Evolutionary conservation across 2,888 invertebrate genomes (phyloP), one percentile per base, ranked within the genome.

Genomic region (Lasiommata megera): DNA sequence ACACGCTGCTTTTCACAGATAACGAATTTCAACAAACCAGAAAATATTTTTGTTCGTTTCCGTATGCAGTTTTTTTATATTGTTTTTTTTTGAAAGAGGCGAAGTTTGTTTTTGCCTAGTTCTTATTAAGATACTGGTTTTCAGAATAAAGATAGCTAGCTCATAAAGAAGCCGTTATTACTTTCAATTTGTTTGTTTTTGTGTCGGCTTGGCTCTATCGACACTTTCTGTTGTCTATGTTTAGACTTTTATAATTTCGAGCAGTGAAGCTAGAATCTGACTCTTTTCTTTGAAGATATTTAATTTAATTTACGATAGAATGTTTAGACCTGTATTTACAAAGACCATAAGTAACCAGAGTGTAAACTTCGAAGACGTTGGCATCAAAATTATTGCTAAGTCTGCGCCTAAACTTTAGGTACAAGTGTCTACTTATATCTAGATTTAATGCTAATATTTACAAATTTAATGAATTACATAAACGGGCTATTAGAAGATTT

Each of bases 371-470:
- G 77, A 77, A 80, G 79, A 79, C 75, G 79, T 88, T 88, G 88
- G 88, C 88, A 86, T 88, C 81, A 73, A 80, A 80, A 82, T 88
- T 88, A 89, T 89, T 89, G 88, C 89, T 89, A 87, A 74, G 71
- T 82, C 76, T 79, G 80, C 79, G 76, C 80, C 82, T 79, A 82
- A 81, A 80, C 66, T 73, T 80, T 83, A 85, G 84, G 84, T 88
- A 86, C 87, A 82, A 83, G 80, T 83, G 81, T 81, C 89, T 89
- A 89, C 88, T 89, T 88, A 89, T 17, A 65, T 58, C 76, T 84
- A 81, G 63, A 67, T 74, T 79, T 79, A 76, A 84, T 66, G 54
- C 86, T 88, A 89, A 79, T 90, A 90, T 90, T 74, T 90, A 89
- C 89, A 90, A 71, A 71, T 79, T 78, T 70, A 84, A 84, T 80